Evolutionary conservation across 2,797 vertebrate genomes (phyloP).

Genomic region (Brachyalestes nurse): DNA sequence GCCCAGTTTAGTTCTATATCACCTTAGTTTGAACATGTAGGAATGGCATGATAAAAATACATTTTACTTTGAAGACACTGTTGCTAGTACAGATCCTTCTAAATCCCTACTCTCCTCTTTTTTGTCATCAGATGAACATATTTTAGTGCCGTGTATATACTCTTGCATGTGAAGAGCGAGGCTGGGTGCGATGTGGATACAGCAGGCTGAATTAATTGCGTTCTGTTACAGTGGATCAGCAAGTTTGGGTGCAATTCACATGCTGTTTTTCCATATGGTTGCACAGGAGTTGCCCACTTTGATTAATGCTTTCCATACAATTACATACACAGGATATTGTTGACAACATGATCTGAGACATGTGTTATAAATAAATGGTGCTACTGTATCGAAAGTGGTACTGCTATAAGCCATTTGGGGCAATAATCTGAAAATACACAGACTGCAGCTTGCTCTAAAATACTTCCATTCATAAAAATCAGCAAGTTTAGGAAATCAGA

Average conservation of each 20-base stretch:
- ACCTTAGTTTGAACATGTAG: neutral
- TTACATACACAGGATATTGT: conserved; percentile 62
- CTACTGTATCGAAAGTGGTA: conserved; percentile 10
- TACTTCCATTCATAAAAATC: neutral
- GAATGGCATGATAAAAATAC: neutral
- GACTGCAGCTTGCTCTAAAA: neutral
- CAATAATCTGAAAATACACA: neutral
- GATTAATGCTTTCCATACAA: conserved; percentile 85
- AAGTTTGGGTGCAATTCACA: conserved; percentile 77
- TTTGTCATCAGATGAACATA: neutral
- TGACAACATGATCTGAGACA: conserved; percentile 43
- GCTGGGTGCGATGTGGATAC: conserved; percentile 82
- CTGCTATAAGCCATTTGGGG: conserved; percentile 18
- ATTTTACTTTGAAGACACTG: neutral
- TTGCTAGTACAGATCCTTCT: neutral
- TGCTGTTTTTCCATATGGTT: conserved; percentile 95
- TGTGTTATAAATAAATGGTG: conserved; percentile 9
- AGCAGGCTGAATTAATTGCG: conserved; percentile 93
- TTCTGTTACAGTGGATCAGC: conserved; percentile 93
- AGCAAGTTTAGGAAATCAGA: neutral
- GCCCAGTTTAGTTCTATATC: neutral
- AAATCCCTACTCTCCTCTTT: neutral
- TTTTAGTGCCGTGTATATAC: conserved; percentile 15
- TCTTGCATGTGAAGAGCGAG: conserved; percentile 10
- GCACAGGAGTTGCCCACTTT: conserved; percentile 89